These are phyloP conservation scores for Zygogramma bicolorata DNA, from an alignment of 2,888 invertebrate species.

Conservation along the genomic window DNA sequence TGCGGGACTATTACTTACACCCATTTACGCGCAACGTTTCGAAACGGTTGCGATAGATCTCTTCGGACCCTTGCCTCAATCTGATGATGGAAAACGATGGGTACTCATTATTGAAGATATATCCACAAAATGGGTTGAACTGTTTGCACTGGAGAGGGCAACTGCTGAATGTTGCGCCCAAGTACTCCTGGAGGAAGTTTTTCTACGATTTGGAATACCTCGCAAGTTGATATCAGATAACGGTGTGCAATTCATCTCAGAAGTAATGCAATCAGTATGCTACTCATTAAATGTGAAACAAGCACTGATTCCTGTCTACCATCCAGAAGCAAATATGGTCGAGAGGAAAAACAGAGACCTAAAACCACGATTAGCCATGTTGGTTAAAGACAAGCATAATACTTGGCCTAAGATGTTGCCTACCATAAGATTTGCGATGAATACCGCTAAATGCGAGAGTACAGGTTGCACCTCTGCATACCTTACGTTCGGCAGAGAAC, in stretches of 20 bases:
- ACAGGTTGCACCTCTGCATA: no score
- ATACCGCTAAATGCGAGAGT: no score
- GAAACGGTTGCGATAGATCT: slow-evolving; percentile 30
- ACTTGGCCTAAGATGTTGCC: slow-evolving; percentile 55
- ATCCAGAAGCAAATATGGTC: slow-evolving; percentile 41
- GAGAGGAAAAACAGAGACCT: slow-evolving; percentile 53
- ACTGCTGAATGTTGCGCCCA: not conserved
- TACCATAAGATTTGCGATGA: no score
- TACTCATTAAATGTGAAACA: not conserved
- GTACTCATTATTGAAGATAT: not conserved
- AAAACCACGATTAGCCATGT: slow-evolving; percentile 42
- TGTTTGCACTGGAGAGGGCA: not conserved
- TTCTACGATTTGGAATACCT: not conserved
- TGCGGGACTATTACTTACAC: slow-evolving; percentile 26
- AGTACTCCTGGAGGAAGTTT: not conserved
- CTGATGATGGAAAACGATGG: not conserved
- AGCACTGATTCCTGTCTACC: slow-evolving; percentile 40
- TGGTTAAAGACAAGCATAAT: slow-evolving; percentile 44
- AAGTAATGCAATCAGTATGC: slow-evolving; percentile 14
- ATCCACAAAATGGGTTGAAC: slow-evolving; percentile 8
- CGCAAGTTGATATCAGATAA: slow-evolving; percentile 7
- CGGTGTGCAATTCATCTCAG: not conserved
- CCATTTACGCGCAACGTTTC: slow-evolving; percentile 23
- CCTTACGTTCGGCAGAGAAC: no score
- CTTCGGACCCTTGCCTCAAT: not conserved